Evolutionary conservation across 2,888 invertebrate species (phyloP).

Genomic region (Biston betularia): DNA sequence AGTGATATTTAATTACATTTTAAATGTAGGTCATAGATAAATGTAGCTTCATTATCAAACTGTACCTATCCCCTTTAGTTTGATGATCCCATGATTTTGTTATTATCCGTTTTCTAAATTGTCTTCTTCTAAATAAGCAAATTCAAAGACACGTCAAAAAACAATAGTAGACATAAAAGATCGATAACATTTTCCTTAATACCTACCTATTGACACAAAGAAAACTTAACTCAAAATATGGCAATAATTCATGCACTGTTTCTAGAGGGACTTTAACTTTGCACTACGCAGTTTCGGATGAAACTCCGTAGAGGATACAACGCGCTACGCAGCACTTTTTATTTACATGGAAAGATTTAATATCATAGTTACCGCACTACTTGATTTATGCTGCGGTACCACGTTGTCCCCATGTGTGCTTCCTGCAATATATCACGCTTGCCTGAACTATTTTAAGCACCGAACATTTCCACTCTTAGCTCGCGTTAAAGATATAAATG

Average conservation of each 20-base stretch:
- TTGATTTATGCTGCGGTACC: conserved; percentile 32
- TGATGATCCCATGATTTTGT: too few relatives aligned
- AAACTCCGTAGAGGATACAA: conserved; percentile 5
- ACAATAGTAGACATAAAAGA: too few relatives aligned
- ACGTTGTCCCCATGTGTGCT: conserved; percentile 34
- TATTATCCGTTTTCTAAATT: too few relatives aligned
- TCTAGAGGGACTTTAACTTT: conserved; percentile 3
- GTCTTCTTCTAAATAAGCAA: too few relatives aligned
- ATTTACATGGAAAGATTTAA: conserved; percentile 18
- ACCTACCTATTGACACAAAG: too few relatives aligned
- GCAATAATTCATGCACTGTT: conserved; percentile 7
- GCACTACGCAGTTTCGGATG: conserved; percentile 6
- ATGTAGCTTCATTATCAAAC: too few relatives aligned
- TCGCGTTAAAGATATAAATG: conserved; percentile 23
- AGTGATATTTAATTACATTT: too few relatives aligned
- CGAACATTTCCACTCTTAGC: conserved; percentile 32
- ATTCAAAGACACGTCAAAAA: too few relatives aligned
- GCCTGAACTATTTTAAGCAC: conserved; percentile 40
- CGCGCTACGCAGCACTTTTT: conserved; percentile 12
- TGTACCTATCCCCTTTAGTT: too few relatives aligned
- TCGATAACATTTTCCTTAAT: too few relatives aligned
- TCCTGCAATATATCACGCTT: conserved; percentile 41
- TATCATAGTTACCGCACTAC: conserved; percentile 25
- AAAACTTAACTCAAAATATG: too few relatives aligned
- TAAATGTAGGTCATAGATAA: too few relatives aligned